These are phyloP conservation scores for Camptogramma bilineatum DNA, from an alignment of 2,888 invertebrate genomes.

Conservation along the genomic window DNA sequence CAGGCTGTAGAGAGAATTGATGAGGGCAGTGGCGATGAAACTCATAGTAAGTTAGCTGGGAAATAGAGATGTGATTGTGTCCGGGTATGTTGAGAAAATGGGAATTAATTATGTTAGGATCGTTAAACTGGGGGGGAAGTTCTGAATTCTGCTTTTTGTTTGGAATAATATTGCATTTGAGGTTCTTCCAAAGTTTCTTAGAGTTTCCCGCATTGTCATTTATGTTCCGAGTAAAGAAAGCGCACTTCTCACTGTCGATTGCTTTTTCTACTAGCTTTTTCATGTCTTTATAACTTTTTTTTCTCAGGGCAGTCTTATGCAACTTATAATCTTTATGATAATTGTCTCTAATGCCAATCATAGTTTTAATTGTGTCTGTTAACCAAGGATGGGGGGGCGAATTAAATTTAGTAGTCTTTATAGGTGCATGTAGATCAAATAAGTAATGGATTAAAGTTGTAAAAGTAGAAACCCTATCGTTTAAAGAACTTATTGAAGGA, in stretches of 20 bases:
- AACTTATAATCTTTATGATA: not conserved
- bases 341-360: not conserved
- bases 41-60: not conserved
- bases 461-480: not conserved
- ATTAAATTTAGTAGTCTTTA: not conserved
- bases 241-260: not conserved
- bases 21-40: not conserved
- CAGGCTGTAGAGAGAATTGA: not conserved
- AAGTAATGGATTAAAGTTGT: not conserved
- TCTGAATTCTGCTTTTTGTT: not conserved
- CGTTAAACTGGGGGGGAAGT: not conserved
- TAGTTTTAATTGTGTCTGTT: not conserved
- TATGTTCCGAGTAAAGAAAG: not conserved
- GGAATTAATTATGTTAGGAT: not conserved
- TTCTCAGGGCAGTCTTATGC: not conserved
- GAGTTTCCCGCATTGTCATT: not conserved
- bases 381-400: not conserved
- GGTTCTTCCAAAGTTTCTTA: not conserved
- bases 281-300: not conserved
- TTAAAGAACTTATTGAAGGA: too few species aligned
- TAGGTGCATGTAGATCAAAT: constrained; percentile 1
- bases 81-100: not conserved
- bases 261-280: not conserved
- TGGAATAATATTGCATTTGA: not conserved
- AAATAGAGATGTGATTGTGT: not conserved